Evolutionary conservation across 2,113 vertebrate genomes (phyloP), one percentile per base, ranked within the genome.

Genomic region (Brevimyrus niger): DNA sequence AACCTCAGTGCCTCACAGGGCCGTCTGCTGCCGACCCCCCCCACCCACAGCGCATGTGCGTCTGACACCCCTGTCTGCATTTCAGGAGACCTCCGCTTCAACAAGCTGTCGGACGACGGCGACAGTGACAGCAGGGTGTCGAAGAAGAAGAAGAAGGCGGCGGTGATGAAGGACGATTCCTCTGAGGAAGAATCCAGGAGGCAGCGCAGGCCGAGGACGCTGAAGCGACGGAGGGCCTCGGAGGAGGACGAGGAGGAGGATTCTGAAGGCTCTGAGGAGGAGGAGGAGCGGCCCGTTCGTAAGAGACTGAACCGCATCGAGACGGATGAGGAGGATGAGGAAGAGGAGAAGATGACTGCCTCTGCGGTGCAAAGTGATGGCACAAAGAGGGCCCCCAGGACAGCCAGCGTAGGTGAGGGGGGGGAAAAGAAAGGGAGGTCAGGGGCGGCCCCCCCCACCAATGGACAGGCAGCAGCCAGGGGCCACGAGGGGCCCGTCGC

Each of bases 301-400:
- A 99, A 98, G 90, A 96, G 97, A 90, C 95, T 97, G 38, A 98
- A 98, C 80, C 97, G 97, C 21, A 98, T 98, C 0, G 98, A 98
- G 92, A 98, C 98, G 0, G 98, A 99, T 0, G 98, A 98, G 0
- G 96, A 97, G 38, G 97, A 98, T 0, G 95, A 96, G 0, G 94
- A 94, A 11, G 92, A 92, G 46, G 95, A 92, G 0, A 85, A 93
- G 0, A 90, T 90, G 0, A 13, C 89, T 90, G 89, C 9, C 55
- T 35, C 69, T 1, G 93, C 90, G 11, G 93, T 92, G 42, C 89
- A 91, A 0, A 23, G 90, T 1, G 92, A 83, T 51, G 93, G 92
- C 91, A 88, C 93, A 91, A 98, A 96, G 94, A 97, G 96, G 93
- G 93, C 96, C 92, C 96, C 95, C 69, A 94, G 93, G 90, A 95